Percentiles rank a stretch among this genome's conserved stretches.
Conservation (phyloP, 2,113 vertebrate genomes). For the Seriola dumerili region DNA sequence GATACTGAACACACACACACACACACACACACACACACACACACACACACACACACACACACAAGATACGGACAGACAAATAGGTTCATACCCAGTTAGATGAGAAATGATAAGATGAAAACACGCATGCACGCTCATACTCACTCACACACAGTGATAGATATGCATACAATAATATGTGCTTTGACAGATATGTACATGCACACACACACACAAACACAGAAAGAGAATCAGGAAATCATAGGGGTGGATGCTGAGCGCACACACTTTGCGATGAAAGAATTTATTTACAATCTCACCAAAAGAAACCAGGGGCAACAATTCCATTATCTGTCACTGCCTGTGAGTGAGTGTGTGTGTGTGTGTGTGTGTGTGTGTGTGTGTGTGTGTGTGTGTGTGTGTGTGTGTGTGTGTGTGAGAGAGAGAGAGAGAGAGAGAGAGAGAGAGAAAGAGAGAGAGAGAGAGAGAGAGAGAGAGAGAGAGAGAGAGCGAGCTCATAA, state of each 20-base stretch:
- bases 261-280: slow-evolving; percentile 43
- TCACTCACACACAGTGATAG: slow-evolving; percentile 8
- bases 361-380: slow-evolving; percentile 14
- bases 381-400: slow-evolving; percentile 20
- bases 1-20: slow-evolving; percentile 47
- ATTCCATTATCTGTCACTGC: slow-evolving; percentile 61
- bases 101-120: slow-evolving; percentile 36
- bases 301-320: slow-evolving; percentile 70
- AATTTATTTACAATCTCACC: slow-evolving; percentile 64
- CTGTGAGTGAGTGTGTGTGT: not conserved
- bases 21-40: slow-evolving; percentile 20
- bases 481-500: slow-evolving; percentile 59
- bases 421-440: not conserved
- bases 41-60: not conserved
- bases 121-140: not conserved
- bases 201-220: not conserved
- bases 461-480: slow-evolving; percentile 22
- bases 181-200: slow-evolving; percentile 14
- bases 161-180: slow-evolving; percentile 11
- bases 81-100: slow-evolving; percentile 49
- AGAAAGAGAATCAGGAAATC: not conserved
- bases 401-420: too few species aligned
- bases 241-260: slow-evolving; percentile 5
- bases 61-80: slow-evolving; percentile 28
- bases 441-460: slow-evolving; percentile 8